Evolutionary conservation across 92 coral and sea anemone genomes (phyloP), one percentile per base, ranked within the genome.

Genomic region (Epizoanthus fatuus): DNA sequence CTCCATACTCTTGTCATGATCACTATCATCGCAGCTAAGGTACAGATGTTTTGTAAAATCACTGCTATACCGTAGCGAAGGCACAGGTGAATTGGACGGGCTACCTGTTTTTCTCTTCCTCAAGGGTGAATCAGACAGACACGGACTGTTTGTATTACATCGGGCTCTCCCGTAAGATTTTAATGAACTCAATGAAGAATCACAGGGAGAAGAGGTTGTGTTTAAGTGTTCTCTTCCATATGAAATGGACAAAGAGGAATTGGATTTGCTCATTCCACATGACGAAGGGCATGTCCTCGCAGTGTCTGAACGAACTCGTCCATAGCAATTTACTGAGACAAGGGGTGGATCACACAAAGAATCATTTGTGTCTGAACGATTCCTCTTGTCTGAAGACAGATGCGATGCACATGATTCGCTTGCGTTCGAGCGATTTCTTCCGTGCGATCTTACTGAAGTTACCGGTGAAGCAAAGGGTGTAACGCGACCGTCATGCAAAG

Each of bases 41-140:
- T 55, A 82, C 38, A 90, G 87, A 52, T 90, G 90, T 15, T 81
- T 86, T 13, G 93, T 73, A 53, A 86, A 86, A 16, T 81, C 90
- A 3, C 52, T 29, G 80, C 86, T 90, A 32, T 9, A 59, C 63
- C 58, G 74, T 19, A 52, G 71, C 15, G 78, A 49, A 16, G 66
- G 47, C 11, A 56, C 69, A 15, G 84, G 75, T 1, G 90, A 62
- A 53, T 79, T 72, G 8, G n/a, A 59, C 10, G 65, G 65, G 59
- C 70, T 77, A 59, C 82, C 82, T 42, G 82, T 77, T 77, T 77
- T 77, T 52, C 82, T 77, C 40, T 52, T 44, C 49, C 82, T 49
- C 53, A 12, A 8, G 12, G 53, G 69, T 40, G 40, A 39, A 19
- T 47, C 64, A 3, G 82, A 62, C 44, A 69, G 63, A 58, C 70